phyloP scores from a whole-genome alignment of 1,140 invertebrate species.

The Diabrotica virgifera region DNA sequence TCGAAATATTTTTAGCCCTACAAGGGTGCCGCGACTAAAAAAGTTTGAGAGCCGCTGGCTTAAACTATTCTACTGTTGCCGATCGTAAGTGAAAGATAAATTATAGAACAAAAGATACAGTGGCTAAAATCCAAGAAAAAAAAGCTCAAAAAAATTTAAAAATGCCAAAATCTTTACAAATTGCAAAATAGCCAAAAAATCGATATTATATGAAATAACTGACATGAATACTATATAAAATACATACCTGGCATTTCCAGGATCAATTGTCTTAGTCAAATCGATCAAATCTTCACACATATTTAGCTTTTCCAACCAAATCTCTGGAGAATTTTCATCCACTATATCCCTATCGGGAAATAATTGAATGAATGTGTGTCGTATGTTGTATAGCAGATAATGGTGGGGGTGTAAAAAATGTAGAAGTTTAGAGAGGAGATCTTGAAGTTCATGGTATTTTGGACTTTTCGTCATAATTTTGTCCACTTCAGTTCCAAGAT shows the following conservation, averaged over 20 bases:
- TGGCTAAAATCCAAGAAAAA: too few relatives aligned
- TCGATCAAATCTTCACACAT: conserved; percentile 65
- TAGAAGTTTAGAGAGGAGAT: conserved; percentile 61
- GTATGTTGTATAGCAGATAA: conserved; percentile 62
- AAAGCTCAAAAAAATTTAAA: too few relatives aligned
- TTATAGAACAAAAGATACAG: too few relatives aligned
- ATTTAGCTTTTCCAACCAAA: conserved; percentile 59
- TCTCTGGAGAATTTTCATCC: conserved; percentile 42
- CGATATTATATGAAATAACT: too few relatives aligned
- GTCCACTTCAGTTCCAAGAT: conserved; percentile 59
- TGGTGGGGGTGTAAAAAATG: conserved; percentile 66
- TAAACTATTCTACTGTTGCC: too few relatives aligned
- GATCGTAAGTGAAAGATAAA: too few relatives aligned
- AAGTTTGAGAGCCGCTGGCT: too few relatives aligned
- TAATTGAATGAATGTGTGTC: conserved; percentile 63
- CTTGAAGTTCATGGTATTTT: conserved; percentile 52
- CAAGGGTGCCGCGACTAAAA: too few relatives aligned
- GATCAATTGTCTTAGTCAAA: conserved; percentile 65
- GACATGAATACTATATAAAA: too few relatives aligned
- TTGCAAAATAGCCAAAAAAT: too few relatives aligned
- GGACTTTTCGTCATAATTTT: conserved; percentile 55
- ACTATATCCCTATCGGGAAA: conserved; percentile 53
- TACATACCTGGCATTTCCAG: conserved; percentile 55
- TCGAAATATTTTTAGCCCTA: too few relatives aligned
- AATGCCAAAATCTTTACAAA: too few relatives aligned